A percentile compares a stretch with the other conserved stretches of the same genome.
Evolutionary conservation across 2,888 invertebrate species (phyloP).

Genomic region (Gastracanthus pulcherrimus): DNA sequence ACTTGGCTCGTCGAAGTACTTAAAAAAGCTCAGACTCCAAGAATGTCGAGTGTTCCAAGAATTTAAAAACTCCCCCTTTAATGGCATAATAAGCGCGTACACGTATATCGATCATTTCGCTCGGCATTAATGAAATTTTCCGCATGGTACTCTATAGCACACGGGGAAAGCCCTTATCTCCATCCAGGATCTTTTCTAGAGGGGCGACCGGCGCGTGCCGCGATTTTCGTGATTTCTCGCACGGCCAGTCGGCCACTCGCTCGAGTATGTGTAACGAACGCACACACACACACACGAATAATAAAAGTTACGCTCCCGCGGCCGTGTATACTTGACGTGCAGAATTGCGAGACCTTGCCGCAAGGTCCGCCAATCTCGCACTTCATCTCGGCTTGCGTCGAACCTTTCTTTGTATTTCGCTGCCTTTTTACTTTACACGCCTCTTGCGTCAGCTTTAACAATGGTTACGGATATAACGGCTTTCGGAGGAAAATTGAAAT

Average conservation of each 20-base stretch:
- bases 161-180: background rate
- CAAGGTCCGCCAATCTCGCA: slow-evolving; percentile 67
- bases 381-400: slow-evolving; percentile 55
- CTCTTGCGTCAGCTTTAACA: background rate
- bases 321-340: background rate
- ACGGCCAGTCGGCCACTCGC: background rate
- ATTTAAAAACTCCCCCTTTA: too few species aligned
- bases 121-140: slow-evolving; percentile 36
- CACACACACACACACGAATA: too few species aligned
- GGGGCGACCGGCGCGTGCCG: background rate
- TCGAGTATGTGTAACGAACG: background rate
- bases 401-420: slow-evolving; percentile 44
- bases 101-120: background rate
- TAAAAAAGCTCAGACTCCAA: too few species aligned
- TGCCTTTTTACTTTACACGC: background rate
- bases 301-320: slow-evolving; percentile 6
- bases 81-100: too few species aligned
- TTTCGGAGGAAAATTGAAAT: too few species aligned
- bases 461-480: too few species aligned
- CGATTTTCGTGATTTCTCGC: background rate
- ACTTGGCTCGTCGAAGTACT: too few species aligned
- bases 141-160: background rate
- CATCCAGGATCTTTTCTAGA: background rate
- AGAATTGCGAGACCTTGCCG: slow-evolving; percentile 64
- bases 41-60: too few species aligned